Percentiles rank a stretch among this genome's conserved stretches.
Evolutionary conservation across 30 jellyfish, hydroid and myxozoan genomes (phyloP).

Genomic region (Sanderia malayensis): DNA sequence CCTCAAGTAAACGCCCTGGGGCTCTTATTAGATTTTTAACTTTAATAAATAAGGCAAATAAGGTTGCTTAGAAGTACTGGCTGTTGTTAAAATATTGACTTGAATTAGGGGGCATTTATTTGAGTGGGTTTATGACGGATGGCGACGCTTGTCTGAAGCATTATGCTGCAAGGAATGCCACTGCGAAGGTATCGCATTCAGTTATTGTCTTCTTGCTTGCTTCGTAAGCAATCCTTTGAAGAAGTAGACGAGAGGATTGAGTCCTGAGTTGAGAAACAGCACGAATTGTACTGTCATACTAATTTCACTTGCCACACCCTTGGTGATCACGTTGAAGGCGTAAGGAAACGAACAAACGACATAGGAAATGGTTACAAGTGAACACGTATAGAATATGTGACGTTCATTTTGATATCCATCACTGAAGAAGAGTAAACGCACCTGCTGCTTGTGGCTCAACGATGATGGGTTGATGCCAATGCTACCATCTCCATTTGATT

Average conservation of each 20-base stretch:
- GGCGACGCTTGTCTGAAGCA: no score
- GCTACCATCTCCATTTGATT: no score
- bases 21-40: no score
- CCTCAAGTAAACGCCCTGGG: no score
- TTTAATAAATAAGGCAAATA: no score
- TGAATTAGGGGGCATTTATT: no score
- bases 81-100: no score
- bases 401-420: conserved; percentile 23
- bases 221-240: conserved; percentile 15
- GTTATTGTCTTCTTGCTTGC: background rate
- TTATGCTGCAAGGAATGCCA: no score
- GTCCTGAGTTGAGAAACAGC: conserved; percentile 23
- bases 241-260: conserved; percentile 55
- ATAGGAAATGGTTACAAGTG: conserved; percentile 35
- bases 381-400: conserved; percentile 14
- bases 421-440: background rate
- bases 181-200: background rate
- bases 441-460: background rate
- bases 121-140: no score
- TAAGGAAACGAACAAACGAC: conserved; percentile 48
- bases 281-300: conserved; percentile 3
- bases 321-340: conserved; percentile 16
- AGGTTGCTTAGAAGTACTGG: no score
- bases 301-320: background rate
- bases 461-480: no score